phyloP scores from a whole-genome alignment of 2,888 invertebrate genomes.

The Mycalesis mineus region DNA sequence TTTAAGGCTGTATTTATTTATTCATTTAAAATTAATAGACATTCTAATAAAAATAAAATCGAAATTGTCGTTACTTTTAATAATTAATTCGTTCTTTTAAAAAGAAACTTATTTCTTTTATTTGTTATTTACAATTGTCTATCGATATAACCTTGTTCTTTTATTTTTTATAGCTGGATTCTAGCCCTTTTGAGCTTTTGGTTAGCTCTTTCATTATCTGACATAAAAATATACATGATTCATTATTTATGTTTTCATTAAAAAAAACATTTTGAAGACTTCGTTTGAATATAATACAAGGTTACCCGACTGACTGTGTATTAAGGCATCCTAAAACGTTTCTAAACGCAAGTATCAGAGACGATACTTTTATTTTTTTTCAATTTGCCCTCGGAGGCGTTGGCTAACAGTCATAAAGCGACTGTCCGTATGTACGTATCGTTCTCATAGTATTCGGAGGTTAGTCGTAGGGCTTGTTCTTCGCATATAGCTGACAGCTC shows the following conservation, averaged over 20 bases:
- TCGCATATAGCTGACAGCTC: slow-evolving; percentile 96
- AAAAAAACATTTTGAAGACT: too few species aligned
- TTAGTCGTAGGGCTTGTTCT: slow-evolving; percentile 87
- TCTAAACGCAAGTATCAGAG: slow-evolving; percentile 28
- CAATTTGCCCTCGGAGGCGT: slow-evolving; percentile 41
- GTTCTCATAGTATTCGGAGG: slow-evolving; percentile 55
- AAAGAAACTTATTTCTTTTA: background rate
- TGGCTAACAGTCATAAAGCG: slow-evolving; percentile 67
- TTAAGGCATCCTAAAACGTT: background rate
- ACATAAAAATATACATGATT: too few species aligned
- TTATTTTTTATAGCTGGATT: background rate
- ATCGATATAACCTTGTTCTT: background rate
- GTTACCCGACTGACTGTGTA: background rate
- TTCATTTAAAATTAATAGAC: background rate
- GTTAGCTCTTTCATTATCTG: too few species aligned
- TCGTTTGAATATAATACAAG: background rate
- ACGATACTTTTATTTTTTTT: slow-evolving; percentile 31
- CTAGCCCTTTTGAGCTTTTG: too few species aligned
- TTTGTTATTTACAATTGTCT: background rate
- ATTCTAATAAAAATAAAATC: background rate
- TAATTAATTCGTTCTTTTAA: background rate
- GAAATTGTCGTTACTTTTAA: background rate
- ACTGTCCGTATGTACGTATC: slow-evolving; percentile 58
- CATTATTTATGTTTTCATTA: too few species aligned
- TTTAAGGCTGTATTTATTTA: background rate